These are phyloP conservation scores for Sesia apiformis DNA, from an alignment of 2,888 invertebrate species.

Conservation along the genomic window DNA sequence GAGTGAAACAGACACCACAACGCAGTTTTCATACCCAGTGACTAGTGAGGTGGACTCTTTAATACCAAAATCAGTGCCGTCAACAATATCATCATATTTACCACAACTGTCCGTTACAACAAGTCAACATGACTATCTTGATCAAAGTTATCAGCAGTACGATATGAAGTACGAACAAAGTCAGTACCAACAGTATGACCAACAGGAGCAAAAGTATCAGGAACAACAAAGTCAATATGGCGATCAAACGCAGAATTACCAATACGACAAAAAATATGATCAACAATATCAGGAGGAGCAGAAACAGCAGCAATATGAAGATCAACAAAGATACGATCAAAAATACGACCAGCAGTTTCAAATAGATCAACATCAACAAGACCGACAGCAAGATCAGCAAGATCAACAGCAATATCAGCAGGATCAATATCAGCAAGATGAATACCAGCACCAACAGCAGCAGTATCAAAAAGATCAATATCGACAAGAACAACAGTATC, in stretches of 20 bases:
- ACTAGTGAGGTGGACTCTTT: slow-evolving; percentile 46
- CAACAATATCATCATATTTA: slow-evolving; percentile 43
- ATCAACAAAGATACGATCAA: slow-evolving; percentile 10
- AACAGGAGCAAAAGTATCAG: slow-evolving; percentile 9
- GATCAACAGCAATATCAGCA: slow-evolving; percentile 24
- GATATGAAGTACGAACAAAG: slow-evolving; percentile 31
- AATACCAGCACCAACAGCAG: slow-evolving; percentile 15
- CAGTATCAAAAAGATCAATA: slow-evolving; percentile 19
- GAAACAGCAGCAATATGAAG: slow-evolving; percentile 12
- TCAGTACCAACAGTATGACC: slow-evolving; percentile 13
- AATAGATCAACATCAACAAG: slow-evolving; percentile 13
- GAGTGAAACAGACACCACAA: slow-evolving; percentile 49
- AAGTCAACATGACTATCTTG: slow-evolving; percentile 17
- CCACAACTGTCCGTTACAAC: slow-evolving; percentile 24
- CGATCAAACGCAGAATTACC: slow-evolving; percentile 20
- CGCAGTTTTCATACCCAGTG: slow-evolving; percentile 51
- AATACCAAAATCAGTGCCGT: slow-evolving; percentile 44
- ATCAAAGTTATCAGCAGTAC: slow-evolving; percentile 39
- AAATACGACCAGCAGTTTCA: slow-evolving; percentile 13
- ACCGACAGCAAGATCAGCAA: slow-evolving; percentile 15
- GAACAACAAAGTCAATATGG: slow-evolving; percentile 17
- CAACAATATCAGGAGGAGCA: slow-evolving; percentile 7
- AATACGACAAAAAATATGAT: slow-evolving; percentile 18
- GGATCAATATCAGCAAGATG: slow-evolving; percentile 22
- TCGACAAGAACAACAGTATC: slow-evolving; percentile 20